Percentiles rank a stretch among this genome's conserved stretches.
These are phyloP conservation scores for Philereme vetulata DNA, from an alignment of 2,888 invertebrate genomes.

Conservation along the genomic window DNA sequence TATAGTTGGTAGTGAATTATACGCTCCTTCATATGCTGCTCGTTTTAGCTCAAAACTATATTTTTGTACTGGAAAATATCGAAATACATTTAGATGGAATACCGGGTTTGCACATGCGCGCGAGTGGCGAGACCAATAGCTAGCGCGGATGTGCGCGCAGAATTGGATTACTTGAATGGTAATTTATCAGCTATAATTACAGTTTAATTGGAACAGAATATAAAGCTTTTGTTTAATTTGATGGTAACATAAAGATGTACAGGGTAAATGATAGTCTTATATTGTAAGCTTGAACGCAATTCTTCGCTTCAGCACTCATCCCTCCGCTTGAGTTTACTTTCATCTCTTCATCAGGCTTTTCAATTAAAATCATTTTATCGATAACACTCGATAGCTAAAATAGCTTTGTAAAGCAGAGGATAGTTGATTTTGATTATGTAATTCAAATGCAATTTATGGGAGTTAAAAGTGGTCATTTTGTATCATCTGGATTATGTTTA, in stretches of 20 bases:
- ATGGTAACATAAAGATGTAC: constrained; percentile 58
- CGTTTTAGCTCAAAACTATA: not conserved
- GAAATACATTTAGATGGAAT: not conserved
- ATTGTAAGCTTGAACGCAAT: constrained; percentile 30
- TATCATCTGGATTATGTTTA: no score
- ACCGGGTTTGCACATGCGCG: no score
- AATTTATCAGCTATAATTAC: constrained; percentile 1
- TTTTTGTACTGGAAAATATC: not conserved
- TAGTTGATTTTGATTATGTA: no score
- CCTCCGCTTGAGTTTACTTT: constrained; percentile 14
- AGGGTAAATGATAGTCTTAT: constrained; percentile 60
- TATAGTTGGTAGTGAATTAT: constrained; percentile 3
- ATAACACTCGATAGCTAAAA: no score
- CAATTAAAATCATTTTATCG: no score
- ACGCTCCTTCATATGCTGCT: constrained; percentile 1
- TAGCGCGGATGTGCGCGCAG: no score
- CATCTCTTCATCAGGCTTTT: no score
- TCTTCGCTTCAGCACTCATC: constrained; percentile 24
- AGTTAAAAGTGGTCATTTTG: no score
- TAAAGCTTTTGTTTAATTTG: constrained; percentile 7
- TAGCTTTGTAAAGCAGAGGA: no score
- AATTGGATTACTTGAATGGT: not conserved
- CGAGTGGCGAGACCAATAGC: no score
- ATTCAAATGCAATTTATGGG: no score
- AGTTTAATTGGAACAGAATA: constrained; percentile 6